Percentiles rank a stretch among this genome's conserved stretches.
These are phyloP conservation scores for Australoheros scitulus DNA, from an alignment of 2,113 vertebrate genomes.

Conservation along the genomic window DNA sequence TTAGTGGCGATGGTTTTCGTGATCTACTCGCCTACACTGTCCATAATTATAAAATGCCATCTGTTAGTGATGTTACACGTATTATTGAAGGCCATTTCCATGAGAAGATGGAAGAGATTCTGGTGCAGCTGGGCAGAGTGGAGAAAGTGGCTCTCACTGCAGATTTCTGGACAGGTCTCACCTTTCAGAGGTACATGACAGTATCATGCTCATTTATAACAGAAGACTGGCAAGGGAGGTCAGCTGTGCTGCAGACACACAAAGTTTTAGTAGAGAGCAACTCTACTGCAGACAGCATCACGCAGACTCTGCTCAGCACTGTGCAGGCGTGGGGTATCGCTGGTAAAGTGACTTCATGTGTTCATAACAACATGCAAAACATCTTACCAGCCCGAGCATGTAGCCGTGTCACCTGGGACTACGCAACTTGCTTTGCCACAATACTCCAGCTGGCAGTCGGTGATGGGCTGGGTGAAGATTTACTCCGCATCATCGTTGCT, in stretches of 20 bases:
- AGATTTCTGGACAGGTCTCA: constrained; percentile 61
- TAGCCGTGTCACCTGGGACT: constrained; percentile 43
- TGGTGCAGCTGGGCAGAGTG: constrained; percentile 38
- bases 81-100: constrained; percentile 56
- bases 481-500: constrained; percentile 44
- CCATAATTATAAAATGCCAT: constrained; percentile 58
- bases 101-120: constrained; percentile 58
- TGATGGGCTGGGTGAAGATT: constrained; percentile 58
- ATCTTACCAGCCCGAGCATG: background rate
- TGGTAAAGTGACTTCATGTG: constrained; percentile 57
- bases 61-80: constrained; percentile 28
- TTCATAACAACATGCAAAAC: constrained; percentile 49
- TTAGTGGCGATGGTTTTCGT: constrained; percentile 56
- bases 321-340: constrained; percentile 52
- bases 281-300: background rate
- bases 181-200: constrained; percentile 58
- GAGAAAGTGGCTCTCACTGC: constrained; percentile 64
- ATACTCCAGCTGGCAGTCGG: constrained; percentile 52
- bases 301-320: constrained; percentile 40
- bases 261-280: constrained; percentile 30
- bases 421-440: constrained; percentile 56
- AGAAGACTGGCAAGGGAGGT: constrained; percentile 61
- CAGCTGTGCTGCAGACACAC: constrained; percentile 65
- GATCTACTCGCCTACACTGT: constrained; percentile 56
- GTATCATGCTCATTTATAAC: constrained; percentile 67